Conservation (phyloP, 1,140 invertebrate species). For the Pseudomyrmex pallidus region DNA sequence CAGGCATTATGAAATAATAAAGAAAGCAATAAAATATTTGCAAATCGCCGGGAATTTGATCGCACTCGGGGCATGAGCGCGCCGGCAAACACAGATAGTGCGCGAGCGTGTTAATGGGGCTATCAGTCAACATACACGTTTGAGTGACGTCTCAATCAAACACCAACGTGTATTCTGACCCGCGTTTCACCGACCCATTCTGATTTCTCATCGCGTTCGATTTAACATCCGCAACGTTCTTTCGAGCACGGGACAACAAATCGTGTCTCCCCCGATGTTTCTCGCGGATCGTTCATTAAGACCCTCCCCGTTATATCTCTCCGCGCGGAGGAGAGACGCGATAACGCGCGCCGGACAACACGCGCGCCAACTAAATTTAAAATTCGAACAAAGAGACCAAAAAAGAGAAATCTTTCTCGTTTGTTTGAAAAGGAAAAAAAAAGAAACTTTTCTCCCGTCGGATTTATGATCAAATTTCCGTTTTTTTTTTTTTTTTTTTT, state of each 20-base stretch:
- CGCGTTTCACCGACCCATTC: slow-evolving; percentile 68
- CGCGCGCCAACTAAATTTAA: no score
- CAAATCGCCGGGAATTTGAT: slow-evolving; percentile 37
- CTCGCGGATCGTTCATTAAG: not conserved
- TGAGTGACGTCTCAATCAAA: slow-evolving; percentile 82
- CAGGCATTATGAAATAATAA: slow-evolving; percentile 41
- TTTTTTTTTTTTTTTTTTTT: not conserved
- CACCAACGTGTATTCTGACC: slow-evolving; percentile 73
- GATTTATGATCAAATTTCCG: not conserved
- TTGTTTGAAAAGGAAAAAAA: not conserved
- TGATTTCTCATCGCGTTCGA: slow-evolving; percentile 71
- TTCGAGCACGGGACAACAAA: not conserved
- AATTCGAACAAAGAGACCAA: no score
- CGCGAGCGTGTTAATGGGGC: slow-evolving; percentile 79
- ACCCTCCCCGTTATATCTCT: not conserved
- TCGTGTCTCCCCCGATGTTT: not conserved
- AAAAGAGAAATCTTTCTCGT: no score
- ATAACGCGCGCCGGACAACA: no score
- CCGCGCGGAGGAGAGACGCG: not conserved
- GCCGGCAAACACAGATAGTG: slow-evolving; percentile 76
- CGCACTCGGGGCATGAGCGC: slow-evolving; percentile 37
- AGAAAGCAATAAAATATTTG: slow-evolving; percentile 56
- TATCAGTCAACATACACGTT: slow-evolving; percentile 80
- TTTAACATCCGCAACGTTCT: slow-evolving; percentile 46
- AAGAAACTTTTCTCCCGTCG: not conserved